Base-by-base conservation (phyloP, 2,888 invertebrate species). In the Hyposoter didymator region DNA sequence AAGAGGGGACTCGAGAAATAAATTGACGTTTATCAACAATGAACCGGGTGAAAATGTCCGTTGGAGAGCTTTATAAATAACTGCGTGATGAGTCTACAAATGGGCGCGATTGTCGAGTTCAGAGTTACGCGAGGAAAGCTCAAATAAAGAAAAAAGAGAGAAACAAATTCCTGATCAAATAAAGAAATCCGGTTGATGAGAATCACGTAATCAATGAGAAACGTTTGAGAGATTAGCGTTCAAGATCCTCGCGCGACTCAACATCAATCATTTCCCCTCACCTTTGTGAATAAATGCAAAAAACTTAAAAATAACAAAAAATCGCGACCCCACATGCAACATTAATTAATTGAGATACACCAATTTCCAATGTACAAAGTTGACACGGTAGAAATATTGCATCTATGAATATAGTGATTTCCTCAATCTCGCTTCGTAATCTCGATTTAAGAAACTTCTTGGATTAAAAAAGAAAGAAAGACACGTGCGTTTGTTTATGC, bases 331-430 rank as follows among this genome's bases (percentile, higher is more conserved):
- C n/a, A 62, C 35, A 52, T 55, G 75, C 55, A 47, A 74, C 19
- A 62, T 72, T 52, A 78, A 74, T 73, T 70, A 73, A 76, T 79
- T 62, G 76, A 83, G 76, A 75, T 78, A 73, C 76, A 83, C 83
- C 78, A 78, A 83, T 83, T 85, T 83, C 80, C 85, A 80, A 83
- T 85, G 85, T 85, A 85, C 85, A 85, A 85, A 85, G 76, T 78
- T 78, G 80, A 85, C 73, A 80, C 75, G 76, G 72, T 85, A 85
- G 85, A 80, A 80, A 66, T 85, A 83, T 83, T 85, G 80, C 76
- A 83, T 85, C 75, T 83, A 83, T 85, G 62, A 76, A 82, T 69
- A 80, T 84, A 86, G 82, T 80, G 47, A 87, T 86, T 86, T 87
- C 82, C 78, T 86, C 73, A 85, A 82, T 85, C 70, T 88, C 84